phyloP scores from a whole-genome alignment of 2,113 vertebrate species.

The Capreolus pygargus region DNA sequence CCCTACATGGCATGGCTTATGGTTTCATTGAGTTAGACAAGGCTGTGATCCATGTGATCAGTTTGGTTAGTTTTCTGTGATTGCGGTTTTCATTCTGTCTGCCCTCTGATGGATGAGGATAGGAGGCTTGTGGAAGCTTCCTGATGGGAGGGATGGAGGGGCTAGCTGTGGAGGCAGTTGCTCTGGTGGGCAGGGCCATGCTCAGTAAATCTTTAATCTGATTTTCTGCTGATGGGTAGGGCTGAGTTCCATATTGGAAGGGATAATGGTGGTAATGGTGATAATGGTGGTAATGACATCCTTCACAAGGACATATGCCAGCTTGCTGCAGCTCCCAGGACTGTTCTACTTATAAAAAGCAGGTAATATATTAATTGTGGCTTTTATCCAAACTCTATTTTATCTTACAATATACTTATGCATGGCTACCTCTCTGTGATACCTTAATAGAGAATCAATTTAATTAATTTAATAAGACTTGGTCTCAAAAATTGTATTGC shows the following conservation, averaged over 20 bases:
- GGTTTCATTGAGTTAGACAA: background rate
- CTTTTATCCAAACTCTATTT: background rate
- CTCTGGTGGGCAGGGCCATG: background rate
- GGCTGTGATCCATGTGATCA: background rate
- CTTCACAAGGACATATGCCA: background rate
- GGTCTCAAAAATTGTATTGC: background rate
- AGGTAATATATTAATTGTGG: background rate
- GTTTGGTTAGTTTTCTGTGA: background rate
- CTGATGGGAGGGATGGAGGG: background rate
- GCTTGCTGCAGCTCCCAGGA: background rate
- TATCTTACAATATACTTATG: background rate
- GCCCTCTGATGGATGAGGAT: background rate
- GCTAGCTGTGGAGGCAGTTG: background rate
- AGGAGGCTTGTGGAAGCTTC: background rate
- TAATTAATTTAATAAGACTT: background rate
- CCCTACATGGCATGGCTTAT: background rate
- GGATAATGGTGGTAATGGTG: background rate
- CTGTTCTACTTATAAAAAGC: background rate
- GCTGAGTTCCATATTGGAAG: background rate
- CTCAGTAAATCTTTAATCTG: background rate
- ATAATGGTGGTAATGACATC: background rate
- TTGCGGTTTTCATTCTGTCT: background rate
- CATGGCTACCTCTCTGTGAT: background rate
- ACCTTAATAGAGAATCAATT: background rate
- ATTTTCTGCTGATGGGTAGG: background rate